phyloP scores from a whole-genome alignment of 2,888 invertebrate species.

The Tenthredo notha region DNA sequence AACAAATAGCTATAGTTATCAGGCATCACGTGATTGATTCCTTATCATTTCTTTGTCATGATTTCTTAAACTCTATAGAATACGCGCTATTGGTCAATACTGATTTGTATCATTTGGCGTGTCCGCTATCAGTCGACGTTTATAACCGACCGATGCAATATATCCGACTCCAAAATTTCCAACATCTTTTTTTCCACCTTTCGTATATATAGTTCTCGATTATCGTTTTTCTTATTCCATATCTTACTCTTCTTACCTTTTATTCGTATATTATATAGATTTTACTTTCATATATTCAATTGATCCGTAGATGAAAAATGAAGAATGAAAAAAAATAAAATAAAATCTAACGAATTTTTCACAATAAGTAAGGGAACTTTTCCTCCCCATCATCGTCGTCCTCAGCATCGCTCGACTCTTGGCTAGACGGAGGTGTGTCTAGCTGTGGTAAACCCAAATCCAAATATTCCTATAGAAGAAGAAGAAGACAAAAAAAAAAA shows the following conservation, averaged over 20 bases:
- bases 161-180: conserved; percentile 34
- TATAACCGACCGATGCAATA: conserved; percentile 25
- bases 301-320: background rate
- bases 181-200: conserved; percentile 45
- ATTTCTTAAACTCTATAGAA: conserved; percentile 61
- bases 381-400: conserved; percentile 71
- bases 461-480: conserved; percentile 85
- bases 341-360: conserved; percentile 56
- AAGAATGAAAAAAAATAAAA: too few relatives aligned
- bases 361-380: conserved; percentile 76
- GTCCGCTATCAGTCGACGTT: conserved; percentile 65
- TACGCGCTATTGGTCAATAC: conserved; percentile 70
- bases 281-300: background rate
- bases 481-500: background rate
- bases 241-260: conserved; percentile 35
- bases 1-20: background rate
- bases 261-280: background rate
- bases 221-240: background rate
- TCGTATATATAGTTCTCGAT: background rate
- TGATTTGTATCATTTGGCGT: conserved; percentile 73
- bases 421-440: conserved; percentile 94
- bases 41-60: conserved; percentile 8
- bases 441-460: conserved; percentile 92
- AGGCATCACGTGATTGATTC: conserved; percentile 28
- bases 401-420: conserved; percentile 87